Conservation (phyloP, 2,888 invertebrate species). For the Caenorhabditis virilis region DNA sequence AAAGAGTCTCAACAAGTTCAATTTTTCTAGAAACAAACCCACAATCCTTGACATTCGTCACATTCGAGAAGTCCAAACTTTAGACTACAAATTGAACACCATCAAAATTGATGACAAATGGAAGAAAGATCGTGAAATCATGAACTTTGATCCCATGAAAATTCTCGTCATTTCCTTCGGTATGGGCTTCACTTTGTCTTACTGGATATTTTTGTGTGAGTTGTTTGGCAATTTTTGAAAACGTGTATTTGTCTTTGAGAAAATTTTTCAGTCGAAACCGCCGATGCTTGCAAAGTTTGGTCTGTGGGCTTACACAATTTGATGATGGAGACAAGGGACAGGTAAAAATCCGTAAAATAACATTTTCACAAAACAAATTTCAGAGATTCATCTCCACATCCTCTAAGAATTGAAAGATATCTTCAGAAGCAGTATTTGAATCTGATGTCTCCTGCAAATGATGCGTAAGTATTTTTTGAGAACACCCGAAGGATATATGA, state of each 20-base stretch:
- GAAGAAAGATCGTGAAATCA: constrained; percentile 59
- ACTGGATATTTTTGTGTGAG: constrained; percentile 57
- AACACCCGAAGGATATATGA: neutral
- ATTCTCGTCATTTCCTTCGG: constrained; percentile 65
- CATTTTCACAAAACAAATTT: too few relatives aligned
- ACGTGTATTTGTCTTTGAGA: constrained; percentile 31
- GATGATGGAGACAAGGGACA: constrained; percentile 51
- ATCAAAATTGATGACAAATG: constrained; percentile 67
- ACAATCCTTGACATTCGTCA: constrained; percentile 57
- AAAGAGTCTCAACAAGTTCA: too few relatives aligned
- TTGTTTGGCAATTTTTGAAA: constrained; percentile 12
- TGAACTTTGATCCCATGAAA: constrained; percentile 53
- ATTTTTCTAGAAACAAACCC: constrained; percentile 42
- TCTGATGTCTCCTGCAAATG: constrained; percentile 47
- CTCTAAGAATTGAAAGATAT: constrained; percentile 60
- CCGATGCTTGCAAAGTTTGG: constrained; percentile 63
- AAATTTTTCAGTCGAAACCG: constrained; percentile 55
- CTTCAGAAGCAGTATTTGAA: constrained; percentile 63
- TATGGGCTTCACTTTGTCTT: constrained; percentile 55
- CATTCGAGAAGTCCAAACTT: constrained; percentile 63
- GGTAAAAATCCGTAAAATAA: too few relatives aligned
- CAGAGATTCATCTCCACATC: constrained; percentile 52
- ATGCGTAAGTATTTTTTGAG: constrained; percentile 30
- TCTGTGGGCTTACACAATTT: constrained; percentile 58
- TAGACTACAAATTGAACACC: constrained; percentile 57